phyloP scores from a whole-genome alignment of 2,888 invertebrate species.

The Psylliodes chrysocephalus region DNA sequence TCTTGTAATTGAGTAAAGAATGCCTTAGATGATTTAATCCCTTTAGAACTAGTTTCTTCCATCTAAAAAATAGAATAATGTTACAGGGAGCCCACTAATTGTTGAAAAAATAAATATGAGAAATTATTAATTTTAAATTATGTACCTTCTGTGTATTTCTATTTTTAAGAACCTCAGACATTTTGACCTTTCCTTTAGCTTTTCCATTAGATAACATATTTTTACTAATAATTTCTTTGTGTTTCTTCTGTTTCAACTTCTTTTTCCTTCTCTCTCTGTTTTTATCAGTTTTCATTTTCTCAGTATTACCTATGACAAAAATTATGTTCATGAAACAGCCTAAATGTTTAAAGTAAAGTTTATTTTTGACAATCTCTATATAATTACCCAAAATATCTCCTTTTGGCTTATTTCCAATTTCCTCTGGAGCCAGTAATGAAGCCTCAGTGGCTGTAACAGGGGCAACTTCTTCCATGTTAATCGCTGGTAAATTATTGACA shows the following conservation, averaged over 20 bases:
- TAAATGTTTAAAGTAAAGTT: no score
- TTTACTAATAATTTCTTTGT: slow-evolving; percentile 61
- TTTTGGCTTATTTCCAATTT: slow-evolving; percentile 73
- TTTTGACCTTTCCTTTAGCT: slow-evolving; percentile 68
- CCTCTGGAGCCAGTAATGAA: slow-evolving; percentile 89
- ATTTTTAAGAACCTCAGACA: slow-evolving; percentile 70
- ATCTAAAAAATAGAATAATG: slow-evolving; percentile 58
- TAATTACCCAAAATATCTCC: slow-evolving; percentile 66
- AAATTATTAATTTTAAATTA: slow-evolving; percentile 34
- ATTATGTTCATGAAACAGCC: no score
- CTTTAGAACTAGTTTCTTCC: slow-evolving; percentile 65
- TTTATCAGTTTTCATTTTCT: slow-evolving; percentile 86
- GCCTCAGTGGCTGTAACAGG: slow-evolving; percentile 89
- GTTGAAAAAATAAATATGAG: slow-evolving; percentile 3
- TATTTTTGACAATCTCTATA: background rate
- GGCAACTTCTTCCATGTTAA: slow-evolving; percentile 95
- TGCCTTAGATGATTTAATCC: slow-evolving; percentile 79
- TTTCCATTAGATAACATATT: slow-evolving; percentile 66
- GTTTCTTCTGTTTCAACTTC: slow-evolving; percentile 78
- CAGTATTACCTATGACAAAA: slow-evolving; percentile 76
- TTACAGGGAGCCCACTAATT: no score
- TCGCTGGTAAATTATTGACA: slow-evolving; percentile 89
- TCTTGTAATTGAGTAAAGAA: slow-evolving; percentile 91
- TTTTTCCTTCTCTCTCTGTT: slow-evolving; percentile 89
- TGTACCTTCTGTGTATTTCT: slow-evolving; percentile 74